Evolutionary conservation across 2,113 vertebrate genomes (phyloP), one percentile per base, ranked within the genome.

Genomic region (Cyanoliseus patagonus): DNA sequence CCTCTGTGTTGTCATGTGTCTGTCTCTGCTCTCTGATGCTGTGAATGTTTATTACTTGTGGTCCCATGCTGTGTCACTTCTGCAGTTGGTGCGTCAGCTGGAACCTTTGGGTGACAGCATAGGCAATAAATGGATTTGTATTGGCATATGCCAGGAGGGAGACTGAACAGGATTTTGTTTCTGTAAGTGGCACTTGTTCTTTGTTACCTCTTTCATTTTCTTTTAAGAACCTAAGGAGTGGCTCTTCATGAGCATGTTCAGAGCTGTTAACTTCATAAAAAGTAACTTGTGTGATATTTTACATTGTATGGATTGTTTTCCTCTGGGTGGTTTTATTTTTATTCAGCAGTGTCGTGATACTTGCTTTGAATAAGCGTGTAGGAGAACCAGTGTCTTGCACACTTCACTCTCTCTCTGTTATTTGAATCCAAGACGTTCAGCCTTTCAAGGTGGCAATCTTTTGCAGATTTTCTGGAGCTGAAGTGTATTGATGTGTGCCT

Each of bases 21-120:
- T 59, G 72, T 61, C 11, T 39, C 15, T 11, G 17, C 5, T 4
- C 10, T n/a, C 41, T 0, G 4, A 17, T 7, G 0, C 1, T 30
- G 42, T 23, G 18, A 10, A 2, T 22, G 33, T 66, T 28, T 2
- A 28, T 46, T 9, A 1, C 33, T 53, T 69, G 68, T 14, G 37
- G 66, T 77, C 42, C 42, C 52, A 1, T 11, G 52, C 41, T 31
- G 2, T 39, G 52, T 62, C 27, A 1, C 12, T 67, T 10, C 91
- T 68, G 76, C 69, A 46, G n/a, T 10, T 52, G 55, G 15, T 37
- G 62, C 35, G 77, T 70, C 77, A 72, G 57, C 82, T 83, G 89
- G 59, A 57, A 57, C 66, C 73, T 44, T 35, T 33, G 27, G 67
- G 57, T 91, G 77, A 57, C 72, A 57, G 63, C 77, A 44, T 1